phyloP scores from a whole-genome alignment of 2,797 vertebrate species.

The Lutjanus campechanus region DNA sequence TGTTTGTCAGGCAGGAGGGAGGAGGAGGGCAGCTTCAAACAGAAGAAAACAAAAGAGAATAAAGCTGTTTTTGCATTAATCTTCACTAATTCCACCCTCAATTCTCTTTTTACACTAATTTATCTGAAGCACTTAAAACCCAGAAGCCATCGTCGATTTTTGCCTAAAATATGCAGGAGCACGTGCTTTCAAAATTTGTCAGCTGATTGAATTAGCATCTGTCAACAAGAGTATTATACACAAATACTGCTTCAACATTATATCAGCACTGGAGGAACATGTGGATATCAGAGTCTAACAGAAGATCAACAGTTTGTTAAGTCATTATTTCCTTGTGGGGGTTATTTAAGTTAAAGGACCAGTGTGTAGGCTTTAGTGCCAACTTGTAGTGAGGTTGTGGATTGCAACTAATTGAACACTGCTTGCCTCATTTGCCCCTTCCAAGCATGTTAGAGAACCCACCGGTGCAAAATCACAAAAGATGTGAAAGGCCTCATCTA shows the following conservation, averaged over 20 bases:
- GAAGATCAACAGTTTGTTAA: constrained; percentile 8
- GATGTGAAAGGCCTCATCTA: no score
- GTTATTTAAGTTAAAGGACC: no score
- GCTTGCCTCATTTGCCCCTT: no score
- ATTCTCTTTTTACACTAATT: background rate
- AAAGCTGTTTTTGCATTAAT: constrained; percentile 31
- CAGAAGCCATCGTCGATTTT: background rate
- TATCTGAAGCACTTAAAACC: constrained; percentile 3
- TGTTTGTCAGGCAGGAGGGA: constrained; percentile 37
- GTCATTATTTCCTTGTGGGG: background rate
- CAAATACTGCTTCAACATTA: background rate
- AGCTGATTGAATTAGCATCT: constrained; percentile 23
- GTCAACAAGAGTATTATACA: constrained; percentile 5
- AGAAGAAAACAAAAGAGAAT: constrained; percentile 28
- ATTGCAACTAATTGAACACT: no score
- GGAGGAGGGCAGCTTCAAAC: constrained; percentile 19
- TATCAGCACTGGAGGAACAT: background rate
- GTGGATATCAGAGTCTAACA: background rate
- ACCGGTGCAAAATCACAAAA: no score
- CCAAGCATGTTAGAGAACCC: no score
- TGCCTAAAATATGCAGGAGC: constrained; percentile 5
- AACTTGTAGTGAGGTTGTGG: no score
- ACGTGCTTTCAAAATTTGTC: background rate
- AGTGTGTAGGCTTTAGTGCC: no score
- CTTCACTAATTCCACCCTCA: constrained; percentile 26